These are phyloP conservation scores for Labrus mixtus DNA, from an alignment of 2,113 vertebrate species.

Conservation along the genomic window DNA sequence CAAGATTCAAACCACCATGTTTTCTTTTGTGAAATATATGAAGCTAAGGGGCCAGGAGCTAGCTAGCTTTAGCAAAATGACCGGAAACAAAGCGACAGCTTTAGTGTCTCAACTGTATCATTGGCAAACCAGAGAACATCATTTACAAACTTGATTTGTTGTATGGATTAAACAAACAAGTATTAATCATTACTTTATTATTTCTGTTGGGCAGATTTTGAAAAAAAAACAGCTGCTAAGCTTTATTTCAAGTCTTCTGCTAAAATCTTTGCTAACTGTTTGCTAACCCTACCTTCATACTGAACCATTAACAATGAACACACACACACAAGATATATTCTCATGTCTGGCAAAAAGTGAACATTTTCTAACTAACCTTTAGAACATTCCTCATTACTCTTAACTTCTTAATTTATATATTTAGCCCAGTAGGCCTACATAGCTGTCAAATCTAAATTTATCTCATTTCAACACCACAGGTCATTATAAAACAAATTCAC, in stretches of 20 bases:
- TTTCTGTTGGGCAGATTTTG: not conserved
- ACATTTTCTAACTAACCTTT: too few species aligned
- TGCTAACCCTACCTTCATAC: too few species aligned
- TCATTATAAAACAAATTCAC: too few species aligned
- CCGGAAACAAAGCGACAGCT: not conserved
- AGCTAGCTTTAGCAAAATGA: not conserved
- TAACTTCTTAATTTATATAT: too few species aligned
- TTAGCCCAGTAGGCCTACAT: too few species aligned
- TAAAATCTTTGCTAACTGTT: not conserved
- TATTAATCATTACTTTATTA: not conserved
- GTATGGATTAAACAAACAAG: not conserved
- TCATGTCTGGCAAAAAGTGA: too few species aligned
- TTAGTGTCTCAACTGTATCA: not conserved
- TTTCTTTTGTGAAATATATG: not conserved
- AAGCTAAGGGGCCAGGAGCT: not conserved
- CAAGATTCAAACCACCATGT: not conserved
- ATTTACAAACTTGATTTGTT: not conserved
- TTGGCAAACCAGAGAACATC: not conserved
- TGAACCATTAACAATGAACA: too few species aligned
- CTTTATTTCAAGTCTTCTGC: not conserved
- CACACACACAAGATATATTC: too few species aligned
- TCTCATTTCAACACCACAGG: too few species aligned
- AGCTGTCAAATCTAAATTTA: too few species aligned
- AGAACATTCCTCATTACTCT: too few species aligned
- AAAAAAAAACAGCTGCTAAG: not conserved